These are phyloP conservation scores for Poeciliopsis turrubarensis DNA, from an alignment of 2,113 vertebrate species.

Conservation along the genomic window DNA sequence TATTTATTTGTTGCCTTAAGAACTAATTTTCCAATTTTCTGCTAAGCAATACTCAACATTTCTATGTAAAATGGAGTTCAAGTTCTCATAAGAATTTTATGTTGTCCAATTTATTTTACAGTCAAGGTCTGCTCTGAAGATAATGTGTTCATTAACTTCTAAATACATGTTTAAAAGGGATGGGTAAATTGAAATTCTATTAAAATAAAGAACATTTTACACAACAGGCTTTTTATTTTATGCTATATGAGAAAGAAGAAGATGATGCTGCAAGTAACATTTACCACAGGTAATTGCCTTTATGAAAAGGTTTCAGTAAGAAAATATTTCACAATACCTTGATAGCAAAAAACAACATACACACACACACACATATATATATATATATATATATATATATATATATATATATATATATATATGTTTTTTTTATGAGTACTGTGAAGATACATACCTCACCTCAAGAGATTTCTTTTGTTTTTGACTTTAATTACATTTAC, in stretches of 20 bases:
- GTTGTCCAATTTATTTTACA: constrained; percentile 62
- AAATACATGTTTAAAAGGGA: constrained; percentile 64
- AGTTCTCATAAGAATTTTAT: constrained; percentile 61
- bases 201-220: constrained; percentile 78
- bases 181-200: constrained; percentile 72
- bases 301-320: neutral
- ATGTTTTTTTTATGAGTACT: no score
- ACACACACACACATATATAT: no score
- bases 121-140: constrained; percentile 70
- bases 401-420: neutral
- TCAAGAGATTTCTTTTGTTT: neutral
- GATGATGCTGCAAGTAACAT: constrained; percentile 9
- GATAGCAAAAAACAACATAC: neutral
- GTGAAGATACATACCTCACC: no score
- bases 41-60: constrained; percentile 58
- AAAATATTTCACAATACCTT: constrained; percentile 4
- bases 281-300: constrained; percentile 18
- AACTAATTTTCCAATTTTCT: constrained; percentile 46
- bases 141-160: constrained; percentile 75
- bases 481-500: neutral
- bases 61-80: constrained; percentile 50
- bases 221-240: constrained; percentile 55
- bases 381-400: no score
- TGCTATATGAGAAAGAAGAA: constrained; percentile 32
- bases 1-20: constrained; percentile 67